Evolutionary conservation across 64 coral and sea anemone genomes (phyloP).

Genomic region (Montipora cactus): DNA sequence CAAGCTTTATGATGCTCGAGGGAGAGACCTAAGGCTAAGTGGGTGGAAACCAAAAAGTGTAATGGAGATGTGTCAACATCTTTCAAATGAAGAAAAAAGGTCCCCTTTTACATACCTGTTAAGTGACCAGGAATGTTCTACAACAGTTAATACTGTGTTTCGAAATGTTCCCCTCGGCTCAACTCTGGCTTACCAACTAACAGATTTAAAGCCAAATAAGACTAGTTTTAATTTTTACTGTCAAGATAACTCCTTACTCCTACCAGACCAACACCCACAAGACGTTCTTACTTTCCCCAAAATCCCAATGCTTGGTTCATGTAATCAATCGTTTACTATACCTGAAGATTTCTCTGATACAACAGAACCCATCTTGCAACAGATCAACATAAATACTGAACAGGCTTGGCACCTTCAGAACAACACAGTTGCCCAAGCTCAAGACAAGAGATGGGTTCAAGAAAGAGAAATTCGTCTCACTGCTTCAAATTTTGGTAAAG

Average conservation of each 20-base stretch:
- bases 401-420: conserved; percentile 8
- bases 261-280: background rate
- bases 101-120: conserved; percentile 36
- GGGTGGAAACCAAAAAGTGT: conserved; percentile 30
- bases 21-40: background rate
- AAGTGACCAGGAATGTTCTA: conserved; percentile 4
- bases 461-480: conserved; percentile 14
- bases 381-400: background rate
- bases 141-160: conserved; percentile 25
- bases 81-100: conserved; percentile 12
- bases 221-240: background rate
- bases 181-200: conserved; percentile 39
- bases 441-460: conserved; percentile 12
- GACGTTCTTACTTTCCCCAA: background rate
- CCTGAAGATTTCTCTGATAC: background rate
- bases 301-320: background rate
- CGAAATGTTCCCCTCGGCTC: background rate
- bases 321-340: background rate
- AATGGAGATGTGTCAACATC: conserved; percentile 39
- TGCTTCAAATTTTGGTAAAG: conserved; percentile 34
- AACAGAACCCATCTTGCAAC: too few species aligned
- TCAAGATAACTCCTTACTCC: background rate
- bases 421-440: conserved; percentile 35
- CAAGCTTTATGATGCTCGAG: conserved; percentile 55
- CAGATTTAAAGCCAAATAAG: conserved; percentile 3